Evolutionary conservation across 2,797 vertebrate species (phyloP).

Genomic region (Zalophus californianus): DNA sequence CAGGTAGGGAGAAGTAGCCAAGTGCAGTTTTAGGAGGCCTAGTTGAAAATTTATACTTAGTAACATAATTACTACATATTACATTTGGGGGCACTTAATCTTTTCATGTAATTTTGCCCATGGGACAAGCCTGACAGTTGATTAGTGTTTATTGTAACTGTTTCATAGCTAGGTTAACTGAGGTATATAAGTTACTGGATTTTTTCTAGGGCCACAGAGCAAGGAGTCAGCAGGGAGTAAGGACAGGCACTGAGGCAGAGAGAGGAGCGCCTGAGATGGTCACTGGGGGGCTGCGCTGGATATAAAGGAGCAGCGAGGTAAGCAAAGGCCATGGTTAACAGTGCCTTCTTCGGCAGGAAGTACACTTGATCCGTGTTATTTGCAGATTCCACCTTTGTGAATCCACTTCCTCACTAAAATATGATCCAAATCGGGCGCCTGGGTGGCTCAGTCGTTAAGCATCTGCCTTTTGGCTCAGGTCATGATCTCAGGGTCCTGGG

Average conservation of each 20-base stretch:
- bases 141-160: not conserved
- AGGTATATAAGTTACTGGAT: not conserved
- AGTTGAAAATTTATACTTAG: not conserved
- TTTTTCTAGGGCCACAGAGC: not conserved
- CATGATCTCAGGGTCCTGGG: too few species aligned
- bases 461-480: too few species aligned
- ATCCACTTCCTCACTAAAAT: not conserved
- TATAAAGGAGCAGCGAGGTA: too few species aligned
- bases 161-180: not conserved
- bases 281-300: not conserved
- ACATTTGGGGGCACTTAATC: not conserved
- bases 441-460: too few species aligned
- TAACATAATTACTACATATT: not conserved
- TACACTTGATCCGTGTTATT: not conserved
- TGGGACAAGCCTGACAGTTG: not conserved
- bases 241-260: not conserved
- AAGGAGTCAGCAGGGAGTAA: not conserved
- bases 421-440: not conserved
- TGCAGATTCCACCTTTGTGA: not conserved
- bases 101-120: not conserved
- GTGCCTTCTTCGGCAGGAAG: not conserved
- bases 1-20: not conserved
- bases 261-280: not conserved
- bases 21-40: not conserved
- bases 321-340: too few species aligned